phyloP scores from a whole-genome alignment of 2,797 vertebrate genomes.

The Botia kubotai region DNA sequence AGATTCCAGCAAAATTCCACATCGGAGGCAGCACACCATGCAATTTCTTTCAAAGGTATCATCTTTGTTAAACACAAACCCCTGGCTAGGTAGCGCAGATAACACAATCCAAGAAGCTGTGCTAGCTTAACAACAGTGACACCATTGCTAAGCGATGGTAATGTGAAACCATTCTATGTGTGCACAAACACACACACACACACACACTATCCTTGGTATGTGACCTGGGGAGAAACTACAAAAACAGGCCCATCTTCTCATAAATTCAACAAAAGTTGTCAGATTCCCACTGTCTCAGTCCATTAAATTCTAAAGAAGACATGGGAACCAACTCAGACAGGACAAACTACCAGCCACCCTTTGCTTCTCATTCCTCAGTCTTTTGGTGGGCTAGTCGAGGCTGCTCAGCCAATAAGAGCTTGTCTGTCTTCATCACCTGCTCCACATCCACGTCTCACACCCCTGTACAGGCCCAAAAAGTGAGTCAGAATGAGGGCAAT shows the following conservation, averaged over 20 bases:
- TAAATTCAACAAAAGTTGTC: slow-evolving; percentile 80
- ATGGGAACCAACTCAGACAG: slow-evolving; percentile 76
- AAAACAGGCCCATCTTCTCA: slow-evolving; percentile 76
- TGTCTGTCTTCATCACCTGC: slow-evolving; percentile 52
- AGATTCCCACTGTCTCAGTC: slow-evolving; percentile 83
- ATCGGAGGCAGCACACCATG: slow-evolving; percentile 42
- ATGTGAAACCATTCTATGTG: slow-evolving; percentile 42
- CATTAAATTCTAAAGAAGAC: slow-evolving; percentile 82
- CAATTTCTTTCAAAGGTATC: slow-evolving; percentile 44
- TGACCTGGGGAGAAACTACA: slow-evolving; percentile 73
- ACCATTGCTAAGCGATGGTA: slow-evolving; percentile 47
- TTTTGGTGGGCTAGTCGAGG: slow-evolving; percentile 6
- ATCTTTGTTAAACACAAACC: slow-evolving; percentile 61
- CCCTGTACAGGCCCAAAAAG: slow-evolving; percentile 17
- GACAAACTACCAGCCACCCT: slow-evolving; percentile 59
- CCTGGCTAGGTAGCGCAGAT: slow-evolving; percentile 59
- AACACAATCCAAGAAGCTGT: slow-evolving; percentile 60
- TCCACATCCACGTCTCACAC: neutral
- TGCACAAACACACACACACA: slow-evolving; percentile 34
- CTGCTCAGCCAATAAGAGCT: slow-evolving; percentile 11
- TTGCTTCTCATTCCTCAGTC: slow-evolving; percentile 18
- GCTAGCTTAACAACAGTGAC: slow-evolving; percentile 32
- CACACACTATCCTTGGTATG: slow-evolving; percentile 59
- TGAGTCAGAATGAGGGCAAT: slow-evolving; percentile 43
- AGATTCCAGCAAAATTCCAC: slow-evolving; percentile 60